Evolutionary conservation across 2,113 vertebrate genomes (phyloP).

Genomic region (Sylvietta virens): DNA sequence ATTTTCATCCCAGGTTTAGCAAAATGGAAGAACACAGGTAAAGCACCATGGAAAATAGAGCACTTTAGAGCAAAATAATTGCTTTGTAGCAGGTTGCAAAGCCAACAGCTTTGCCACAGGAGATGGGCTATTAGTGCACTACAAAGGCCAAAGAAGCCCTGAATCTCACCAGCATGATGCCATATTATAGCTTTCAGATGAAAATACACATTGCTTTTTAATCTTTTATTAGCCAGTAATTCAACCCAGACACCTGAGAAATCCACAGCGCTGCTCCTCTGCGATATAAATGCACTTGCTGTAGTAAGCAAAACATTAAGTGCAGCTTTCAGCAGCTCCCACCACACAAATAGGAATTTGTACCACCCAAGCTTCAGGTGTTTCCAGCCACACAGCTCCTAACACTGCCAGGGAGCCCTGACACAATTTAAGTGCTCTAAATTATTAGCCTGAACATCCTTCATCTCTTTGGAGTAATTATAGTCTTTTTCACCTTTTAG

Average conservation of each 20-base stretch:
- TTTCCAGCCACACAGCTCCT: neutral
- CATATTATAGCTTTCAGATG: neutral
- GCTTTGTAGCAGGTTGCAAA: neutral
- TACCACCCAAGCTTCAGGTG: neutral
- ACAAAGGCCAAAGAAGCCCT: neutral
- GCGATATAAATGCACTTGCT: neutral
- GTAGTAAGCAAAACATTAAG: neutral
- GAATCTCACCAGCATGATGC: neutral
- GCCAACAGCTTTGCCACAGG: neutral
- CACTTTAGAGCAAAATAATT: neutral
- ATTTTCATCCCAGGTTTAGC: neutral
- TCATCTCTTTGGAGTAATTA: neutral
- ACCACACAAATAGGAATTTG: neutral
- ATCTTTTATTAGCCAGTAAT: slow-evolving; percentile 41
- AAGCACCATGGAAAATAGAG: neutral
- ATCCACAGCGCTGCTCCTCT: neutral
- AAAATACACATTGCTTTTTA: neutral
- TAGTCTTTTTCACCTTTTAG: neutral
- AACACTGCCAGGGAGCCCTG: neutral
- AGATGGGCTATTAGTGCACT: neutral
- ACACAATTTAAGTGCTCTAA: neutral
- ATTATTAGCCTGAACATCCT: neutral
- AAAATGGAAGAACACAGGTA: neutral
- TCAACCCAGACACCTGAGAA: slow-evolving; percentile 4
- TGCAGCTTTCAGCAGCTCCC: neutral